phyloP scores from a whole-genome alignment of 2,888 invertebrate species.

The Drosophila yooni region DNA sequence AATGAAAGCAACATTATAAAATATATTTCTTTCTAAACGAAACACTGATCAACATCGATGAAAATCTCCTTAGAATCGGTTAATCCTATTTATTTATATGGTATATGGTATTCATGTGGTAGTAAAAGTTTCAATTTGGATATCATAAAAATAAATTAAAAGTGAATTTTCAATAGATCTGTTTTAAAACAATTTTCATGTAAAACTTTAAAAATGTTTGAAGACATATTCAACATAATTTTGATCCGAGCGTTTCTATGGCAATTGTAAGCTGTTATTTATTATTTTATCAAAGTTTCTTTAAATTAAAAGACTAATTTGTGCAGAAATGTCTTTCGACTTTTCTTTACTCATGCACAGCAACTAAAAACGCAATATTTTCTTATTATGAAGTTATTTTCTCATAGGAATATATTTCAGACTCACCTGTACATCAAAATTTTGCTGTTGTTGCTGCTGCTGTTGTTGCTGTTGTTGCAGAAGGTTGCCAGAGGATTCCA shows the following conservation, averaged over 20 bases:
- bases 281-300: too few relatives aligned
- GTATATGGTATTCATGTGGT: too few relatives aligned
- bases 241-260: too few relatives aligned
- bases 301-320: too few relatives aligned
- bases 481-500: conserved; percentile 86
- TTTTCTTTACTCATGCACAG: too few relatives aligned
- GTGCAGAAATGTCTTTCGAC: background rate
- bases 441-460: conserved; percentile 89
- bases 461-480: conserved; percentile 87
- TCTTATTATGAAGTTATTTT: background rate
- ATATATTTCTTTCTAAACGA: background rate
- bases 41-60: background rate
- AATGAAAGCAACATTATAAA: background rate
- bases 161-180: background rate
- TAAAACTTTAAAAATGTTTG: background rate
- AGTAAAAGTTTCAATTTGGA: too few relatives aligned
- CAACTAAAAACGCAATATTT: background rate
- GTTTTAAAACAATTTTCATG: background rate
- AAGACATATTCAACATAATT: background rate
- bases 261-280: too few relatives aligned
- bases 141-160: background rate
- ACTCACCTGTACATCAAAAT: conserved; percentile 92
- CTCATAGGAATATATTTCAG: background rate
- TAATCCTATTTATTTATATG: background rate
- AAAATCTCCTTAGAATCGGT: background rate